Base-by-base conservation (phyloP, 2,113 vertebrate species). In the Sinosuthora webbiana region DNA sequence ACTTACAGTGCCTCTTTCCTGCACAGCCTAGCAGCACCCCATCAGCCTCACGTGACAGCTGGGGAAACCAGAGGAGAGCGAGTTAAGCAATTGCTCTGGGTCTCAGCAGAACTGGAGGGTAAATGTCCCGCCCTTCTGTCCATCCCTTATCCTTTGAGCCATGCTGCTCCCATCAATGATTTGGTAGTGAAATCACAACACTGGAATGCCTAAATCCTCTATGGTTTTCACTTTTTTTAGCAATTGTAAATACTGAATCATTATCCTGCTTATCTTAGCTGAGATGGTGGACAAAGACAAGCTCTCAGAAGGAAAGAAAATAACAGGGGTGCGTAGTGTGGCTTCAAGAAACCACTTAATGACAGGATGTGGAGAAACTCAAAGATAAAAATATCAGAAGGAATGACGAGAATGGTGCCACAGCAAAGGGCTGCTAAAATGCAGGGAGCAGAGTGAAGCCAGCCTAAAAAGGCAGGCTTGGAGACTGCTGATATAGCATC, bases 311-410 rank as follows among this genome's bases (percentile, higher is more conserved):
- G 74, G 91, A 91, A 91, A 74, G 94, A 84, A 97, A 97, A 96
- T 96, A 91, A 93, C 80, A 96, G 94, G 89, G 91, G 42, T 65
- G 33, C n/a, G 6, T 75, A 82, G 16, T 69, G 88, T 62, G 90
- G 95, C 90, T 97, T 95, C 88, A 89, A 79, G 74, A 79, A 96
- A 91, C 85, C 73, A 37, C 59, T 78, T 95, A 94, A 95, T 91
- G 83, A 94, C 92, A 94, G 95, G 95, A 96, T 95, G 91, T 89
- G 89, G 90, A 87, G 90, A 92, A 96, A 96, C 65, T 92, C 89
- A 94, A 95, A 96, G 90, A 81, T 90, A 92, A 91, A 97, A 96
- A 95, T 95, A 94, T 67, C 92, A 92, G 92, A 73, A 92, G n/a
- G 92, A 95, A 96, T 85, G 23, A 93, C 23, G 49, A 85, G 90